These are phyloP conservation scores for Zaprionus inermis DNA, from an alignment of 1,140 invertebrate genomes.

Conservation along the genomic window DNA sequence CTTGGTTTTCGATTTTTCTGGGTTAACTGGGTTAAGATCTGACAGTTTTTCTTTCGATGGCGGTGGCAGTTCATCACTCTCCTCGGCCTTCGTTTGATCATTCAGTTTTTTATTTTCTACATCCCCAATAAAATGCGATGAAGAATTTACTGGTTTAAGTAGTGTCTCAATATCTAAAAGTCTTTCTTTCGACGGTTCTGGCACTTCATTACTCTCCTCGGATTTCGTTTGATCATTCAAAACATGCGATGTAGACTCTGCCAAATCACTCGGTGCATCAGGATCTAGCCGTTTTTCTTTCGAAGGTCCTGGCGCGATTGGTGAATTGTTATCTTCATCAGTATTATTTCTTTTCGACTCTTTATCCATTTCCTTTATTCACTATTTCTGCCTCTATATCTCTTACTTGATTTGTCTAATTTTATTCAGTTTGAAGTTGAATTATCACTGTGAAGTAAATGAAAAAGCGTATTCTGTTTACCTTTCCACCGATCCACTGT, in stretches of 20 bases:
- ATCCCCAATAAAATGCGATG: too few species aligned
- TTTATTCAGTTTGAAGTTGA: neutral
- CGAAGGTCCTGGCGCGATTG: neutral
- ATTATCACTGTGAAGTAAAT: neutral
- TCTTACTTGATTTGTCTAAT: neutral
- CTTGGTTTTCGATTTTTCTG: too few species aligned
- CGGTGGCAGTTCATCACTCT: too few species aligned
- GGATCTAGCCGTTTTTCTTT: neutral
- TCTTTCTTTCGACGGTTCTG: neutral
- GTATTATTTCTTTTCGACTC: neutral
- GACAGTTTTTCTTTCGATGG: too few species aligned
- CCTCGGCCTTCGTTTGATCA: too few species aligned
- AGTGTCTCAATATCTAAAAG: too few species aligned
- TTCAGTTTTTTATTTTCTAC: too few species aligned
- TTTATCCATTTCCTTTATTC: neutral
- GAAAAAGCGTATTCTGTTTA: conserved; percentile 49
- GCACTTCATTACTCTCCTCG: neutral
- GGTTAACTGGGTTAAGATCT: too few species aligned
- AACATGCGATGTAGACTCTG: neutral
- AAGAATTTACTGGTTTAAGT: too few species aligned
- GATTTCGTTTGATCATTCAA: neutral
- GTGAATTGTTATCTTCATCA: neutral
- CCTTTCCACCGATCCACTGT: conserved; percentile 92
- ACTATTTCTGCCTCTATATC: neutral
- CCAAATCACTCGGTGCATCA: neutral